phyloP scores from a whole-genome alignment of 2,888 invertebrate species.

The Rhingia campestris region DNA sequence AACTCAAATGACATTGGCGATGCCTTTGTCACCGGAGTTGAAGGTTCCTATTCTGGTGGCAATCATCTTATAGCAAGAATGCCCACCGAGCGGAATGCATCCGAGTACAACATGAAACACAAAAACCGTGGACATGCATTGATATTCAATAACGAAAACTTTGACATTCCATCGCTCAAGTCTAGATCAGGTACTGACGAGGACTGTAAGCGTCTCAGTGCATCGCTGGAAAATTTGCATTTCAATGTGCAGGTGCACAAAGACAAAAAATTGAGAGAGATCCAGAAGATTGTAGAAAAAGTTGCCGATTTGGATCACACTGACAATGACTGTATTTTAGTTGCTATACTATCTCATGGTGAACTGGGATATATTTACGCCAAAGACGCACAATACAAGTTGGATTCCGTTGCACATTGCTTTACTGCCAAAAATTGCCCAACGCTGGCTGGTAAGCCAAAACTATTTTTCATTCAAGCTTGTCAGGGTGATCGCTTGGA shows the following conservation, averaged over 20 bases:
- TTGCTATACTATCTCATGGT: constrained; percentile 95
- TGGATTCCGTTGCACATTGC: constrained; percentile 90
- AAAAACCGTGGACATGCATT: constrained; percentile 91
- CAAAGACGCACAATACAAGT: constrained; percentile 91
- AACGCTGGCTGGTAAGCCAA: constrained; percentile 92
- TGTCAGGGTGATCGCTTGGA: constrained; percentile 96
- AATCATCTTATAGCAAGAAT: constrained; percentile 84
- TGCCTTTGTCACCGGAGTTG: constrained; percentile 62
- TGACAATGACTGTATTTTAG: constrained; percentile 91
- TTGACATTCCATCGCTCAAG: constrained; percentile 88
- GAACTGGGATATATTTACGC: constrained; percentile 94
- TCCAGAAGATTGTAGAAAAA: constrained; percentile 87
- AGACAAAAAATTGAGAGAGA: constrained; percentile 88
- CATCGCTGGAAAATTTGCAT: constrained; percentile 86
- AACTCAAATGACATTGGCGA: constrained; percentile 66
- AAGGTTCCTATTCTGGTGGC: constrained; percentile 43
- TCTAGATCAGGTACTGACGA: constrained; percentile 92
- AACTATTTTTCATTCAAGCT: constrained; percentile 91
- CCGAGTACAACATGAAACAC: constrained; percentile 94
- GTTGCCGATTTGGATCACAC: constrained; percentile 90
- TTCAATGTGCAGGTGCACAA: constrained; percentile 89
- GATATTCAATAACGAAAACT: constrained; percentile 95
- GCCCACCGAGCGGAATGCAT: constrained; percentile 87
- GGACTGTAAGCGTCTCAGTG: constrained; percentile 90
- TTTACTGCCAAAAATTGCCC: constrained; percentile 93